Conservation (phyloP, 2,888 invertebrate genomes). For the Drosophila paramelanica region DNA sequence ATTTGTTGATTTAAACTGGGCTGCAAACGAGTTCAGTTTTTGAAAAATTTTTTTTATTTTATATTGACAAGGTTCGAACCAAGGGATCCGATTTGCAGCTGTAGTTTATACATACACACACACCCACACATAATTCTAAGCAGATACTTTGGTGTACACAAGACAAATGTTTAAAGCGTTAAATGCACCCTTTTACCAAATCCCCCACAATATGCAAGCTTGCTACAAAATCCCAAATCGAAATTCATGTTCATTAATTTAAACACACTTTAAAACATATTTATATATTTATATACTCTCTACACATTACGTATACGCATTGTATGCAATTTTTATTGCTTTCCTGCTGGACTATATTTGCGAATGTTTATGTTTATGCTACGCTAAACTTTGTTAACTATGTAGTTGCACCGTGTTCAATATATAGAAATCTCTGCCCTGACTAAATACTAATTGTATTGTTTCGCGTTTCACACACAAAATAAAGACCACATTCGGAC, state of each 20-base stretch:
- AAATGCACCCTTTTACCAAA: slow-evolving; percentile 68
- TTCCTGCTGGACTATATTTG: slow-evolving; percentile 52
- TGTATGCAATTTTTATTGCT: slow-evolving; percentile 41
- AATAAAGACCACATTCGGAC: slow-evolving; percentile 89
- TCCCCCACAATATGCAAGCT: slow-evolving; percentile 21
- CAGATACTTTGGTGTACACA: slow-evolving; percentile 21
- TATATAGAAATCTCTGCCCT: not conserved
- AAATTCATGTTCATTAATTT: slow-evolving; percentile 58
- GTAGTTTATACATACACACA: slow-evolving; percentile 1
- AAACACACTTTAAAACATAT: slow-evolving; percentile 15
- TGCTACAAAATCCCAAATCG: slow-evolving; percentile 30
- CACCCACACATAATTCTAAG: slow-evolving; percentile 7
- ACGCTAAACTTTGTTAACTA: slow-evolving; percentile 8
- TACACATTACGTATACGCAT: slow-evolving; percentile 42
- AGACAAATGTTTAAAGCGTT: slow-evolving; percentile 65
- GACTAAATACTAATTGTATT: slow-evolving; percentile 64
- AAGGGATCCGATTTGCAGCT: slow-evolving; percentile 2
- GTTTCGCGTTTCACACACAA: slow-evolving; percentile 47
- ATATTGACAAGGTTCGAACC: too few species aligned
- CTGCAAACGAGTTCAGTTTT: not conserved
- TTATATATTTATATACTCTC: not conserved
- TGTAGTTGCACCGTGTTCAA: slow-evolving; percentile 34
- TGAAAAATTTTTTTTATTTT: too few species aligned
- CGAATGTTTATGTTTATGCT: slow-evolving; percentile 30
- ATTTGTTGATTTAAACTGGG: slow-evolving; percentile 16